Evolutionary conservation across 2,113 vertebrate species (phyloP).

Genomic region (Anthoscopus minutus): DNA sequence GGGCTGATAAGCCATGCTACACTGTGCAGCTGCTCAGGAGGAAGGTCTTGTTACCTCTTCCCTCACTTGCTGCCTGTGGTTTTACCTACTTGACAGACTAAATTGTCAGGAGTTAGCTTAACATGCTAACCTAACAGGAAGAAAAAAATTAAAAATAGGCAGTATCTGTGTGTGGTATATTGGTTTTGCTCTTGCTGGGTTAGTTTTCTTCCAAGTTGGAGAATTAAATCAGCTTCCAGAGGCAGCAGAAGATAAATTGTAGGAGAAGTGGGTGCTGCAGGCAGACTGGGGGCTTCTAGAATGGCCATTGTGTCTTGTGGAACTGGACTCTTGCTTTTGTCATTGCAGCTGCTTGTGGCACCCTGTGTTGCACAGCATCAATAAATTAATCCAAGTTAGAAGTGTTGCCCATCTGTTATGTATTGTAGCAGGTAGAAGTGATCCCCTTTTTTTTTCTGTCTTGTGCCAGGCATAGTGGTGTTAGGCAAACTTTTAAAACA

Average conservation of each 20-base stretch:
- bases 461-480: background rate
- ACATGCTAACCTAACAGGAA: background rate
- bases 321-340: constrained; percentile 19
- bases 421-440: constrained; percentile 6
- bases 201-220: background rate
- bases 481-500: background rate
- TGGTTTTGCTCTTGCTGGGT: background rate
- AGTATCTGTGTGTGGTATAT: background rate
- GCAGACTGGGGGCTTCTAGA: background rate
- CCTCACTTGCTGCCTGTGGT: background rate
- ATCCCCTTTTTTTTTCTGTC: background rate
- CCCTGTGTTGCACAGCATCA: background rate
- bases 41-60: background rate
- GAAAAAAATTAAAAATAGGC: background rate
- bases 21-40: fast-evolving
- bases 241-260: background rate
- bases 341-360: constrained; percentile 31
- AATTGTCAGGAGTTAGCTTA: constrained; percentile 1
- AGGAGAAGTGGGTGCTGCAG: background rate
- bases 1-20: background rate
- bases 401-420: background rate
- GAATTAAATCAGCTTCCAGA: background rate
- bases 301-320: background rate
- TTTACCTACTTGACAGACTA: background rate
- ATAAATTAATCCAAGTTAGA: background rate